Evolutionary conservation across 2,888 invertebrate species (phyloP), one percentile per base, ranked within the genome.

Genomic region (Cryptosula pallasiana): DNA sequence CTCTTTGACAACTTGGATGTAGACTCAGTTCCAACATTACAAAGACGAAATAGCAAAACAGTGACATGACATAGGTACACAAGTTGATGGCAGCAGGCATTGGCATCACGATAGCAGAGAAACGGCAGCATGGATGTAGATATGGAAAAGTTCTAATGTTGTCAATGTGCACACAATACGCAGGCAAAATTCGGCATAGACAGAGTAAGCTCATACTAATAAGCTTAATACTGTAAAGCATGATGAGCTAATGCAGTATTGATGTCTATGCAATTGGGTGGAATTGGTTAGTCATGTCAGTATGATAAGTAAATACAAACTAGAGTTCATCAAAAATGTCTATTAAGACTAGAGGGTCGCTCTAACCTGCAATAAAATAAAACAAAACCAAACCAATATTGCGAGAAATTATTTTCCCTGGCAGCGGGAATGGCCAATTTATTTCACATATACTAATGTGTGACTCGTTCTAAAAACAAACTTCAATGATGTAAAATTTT

Each of bases 181-280:
- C 45, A 45, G 20, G 45, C 45, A 45, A 45, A 45, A 5, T 45
- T 45, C 9, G 45, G 45, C 45, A 45, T 20, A 45, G 45, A 45
- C 45, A 45, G 20, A 45, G 45, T 13, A 45, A 45, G 45, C 45
- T 45, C 20, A 45, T 45, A 45, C 45, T 45, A 45, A 45, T 45
- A 45, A 45, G 45, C 45, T 45, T 45, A 45, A 13, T 45, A 45
- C 20, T 45, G 45, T 45, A 45, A 45, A 45, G 45, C 45, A 20
- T 13, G 45, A 20, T 45, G 45, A 45, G 63, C 32, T 29, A 63
- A 9, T 25, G 32, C 63, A 63, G 63, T 32, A 63, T 63, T n/a
- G 34, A 63, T 63, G 63, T 63, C 63, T 63, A 63, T 63, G 63
- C 63, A 32, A 16, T 55, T 20, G 29, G 45, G 45, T 45, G 45